These are phyloP conservation scores for Clunio marinus DNA, from an alignment of 2,888 invertebrate species.

Conservation along the genomic window DNA sequence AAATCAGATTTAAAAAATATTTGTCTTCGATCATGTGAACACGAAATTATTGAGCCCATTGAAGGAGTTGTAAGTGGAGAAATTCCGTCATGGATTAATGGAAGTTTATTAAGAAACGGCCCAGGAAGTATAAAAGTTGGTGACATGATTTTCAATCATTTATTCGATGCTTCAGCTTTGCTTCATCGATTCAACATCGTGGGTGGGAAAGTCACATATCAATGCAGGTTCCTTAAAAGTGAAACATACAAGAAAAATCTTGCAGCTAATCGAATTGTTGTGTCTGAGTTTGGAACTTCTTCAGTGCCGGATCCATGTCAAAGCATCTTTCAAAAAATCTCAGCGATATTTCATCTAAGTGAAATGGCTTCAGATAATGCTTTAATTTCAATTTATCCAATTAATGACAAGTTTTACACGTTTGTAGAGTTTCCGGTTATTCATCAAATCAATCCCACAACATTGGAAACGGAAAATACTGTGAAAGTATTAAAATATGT, in stretches of 20 bases:
- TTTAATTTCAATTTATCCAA: slow-evolving; percentile 64
- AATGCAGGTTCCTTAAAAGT: slow-evolving; percentile 56
- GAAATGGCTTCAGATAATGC: slow-evolving; percentile 60
- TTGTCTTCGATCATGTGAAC: slow-evolving; percentile 58
- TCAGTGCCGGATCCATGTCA: slow-evolving; percentile 50
- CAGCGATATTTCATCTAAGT: slow-evolving; percentile 51
- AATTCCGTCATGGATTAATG: slow-evolving; percentile 60
- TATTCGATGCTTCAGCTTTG: slow-evolving; percentile 66
- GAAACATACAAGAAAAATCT: slow-evolving; percentile 56
- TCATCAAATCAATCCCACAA: slow-evolving; percentile 57
- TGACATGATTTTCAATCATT: slow-evolving; percentile 57
- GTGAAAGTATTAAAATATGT: too few relatives aligned
- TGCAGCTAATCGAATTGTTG: slow-evolving; percentile 59
- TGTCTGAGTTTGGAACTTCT: slow-evolving; percentile 55
- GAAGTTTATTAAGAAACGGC: slow-evolving; percentile 61
- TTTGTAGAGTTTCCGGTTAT: slow-evolving; percentile 62
- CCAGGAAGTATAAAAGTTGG: slow-evolving; percentile 63
- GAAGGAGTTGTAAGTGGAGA: slow-evolving; percentile 52
- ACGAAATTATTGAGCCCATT: slow-evolving; percentile 56
- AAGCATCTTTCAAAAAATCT: slow-evolving; percentile 47
- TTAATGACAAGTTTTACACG: slow-evolving; percentile 63
- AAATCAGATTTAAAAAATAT: too few relatives aligned
- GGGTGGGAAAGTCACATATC: slow-evolving; percentile 58
- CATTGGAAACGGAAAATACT: slow-evolving; percentile 62
- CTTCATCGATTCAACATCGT: slow-evolving; percentile 59